Evolutionary conservation across 2,113 vertebrate genomes (phyloP).

Genomic region (Leptobrachium ailaonicum): DNA sequence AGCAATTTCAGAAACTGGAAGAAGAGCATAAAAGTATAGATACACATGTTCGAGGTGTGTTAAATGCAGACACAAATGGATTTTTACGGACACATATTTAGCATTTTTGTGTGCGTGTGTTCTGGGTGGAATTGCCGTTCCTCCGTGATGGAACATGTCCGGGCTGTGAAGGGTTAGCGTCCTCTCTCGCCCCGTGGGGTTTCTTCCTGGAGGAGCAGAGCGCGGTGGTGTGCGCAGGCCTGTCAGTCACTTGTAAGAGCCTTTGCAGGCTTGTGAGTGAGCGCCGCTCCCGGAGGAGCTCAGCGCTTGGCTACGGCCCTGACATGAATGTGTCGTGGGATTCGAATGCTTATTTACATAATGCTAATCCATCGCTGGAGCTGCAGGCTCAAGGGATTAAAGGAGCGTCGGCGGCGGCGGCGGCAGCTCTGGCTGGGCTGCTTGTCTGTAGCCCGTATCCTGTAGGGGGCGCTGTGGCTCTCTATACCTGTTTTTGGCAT

Average conservation of each 20-base stretch:
- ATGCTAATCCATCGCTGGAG: slow-evolving; percentile 45
- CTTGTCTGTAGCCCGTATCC: not conserved
- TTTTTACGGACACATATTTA: too few relatives aligned
- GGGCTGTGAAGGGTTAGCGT: too few relatives aligned
- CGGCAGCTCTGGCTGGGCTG: not conserved
- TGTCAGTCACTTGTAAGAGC: not conserved
- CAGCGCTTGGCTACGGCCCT: slow-evolving; percentile 16
- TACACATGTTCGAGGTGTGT: too few relatives aligned
- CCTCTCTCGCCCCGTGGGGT: too few relatives aligned
- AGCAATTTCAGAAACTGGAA: too few relatives aligned
- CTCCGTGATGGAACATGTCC: too few relatives aligned
- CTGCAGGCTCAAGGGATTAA: slow-evolving; percentile 41
- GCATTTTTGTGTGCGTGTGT: too few relatives aligned
- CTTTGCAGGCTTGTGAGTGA: not conserved
- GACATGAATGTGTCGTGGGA: slow-evolving; percentile 31
- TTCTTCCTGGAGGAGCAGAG: too few relatives aligned
- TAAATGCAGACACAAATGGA: too few relatives aligned
- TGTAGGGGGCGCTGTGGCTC: slow-evolving; percentile 26
- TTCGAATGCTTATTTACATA: slow-evolving; percentile 44
- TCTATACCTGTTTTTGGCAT: not conserved
- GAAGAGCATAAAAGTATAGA: too few relatives aligned
- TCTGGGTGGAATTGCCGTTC: too few relatives aligned
- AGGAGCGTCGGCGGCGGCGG: not conserved
- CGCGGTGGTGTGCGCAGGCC: not conserved
- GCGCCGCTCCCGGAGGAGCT: not conserved